Conservation (phyloP, 2,888 invertebrate species). For the Xanthia togata region DNA sequence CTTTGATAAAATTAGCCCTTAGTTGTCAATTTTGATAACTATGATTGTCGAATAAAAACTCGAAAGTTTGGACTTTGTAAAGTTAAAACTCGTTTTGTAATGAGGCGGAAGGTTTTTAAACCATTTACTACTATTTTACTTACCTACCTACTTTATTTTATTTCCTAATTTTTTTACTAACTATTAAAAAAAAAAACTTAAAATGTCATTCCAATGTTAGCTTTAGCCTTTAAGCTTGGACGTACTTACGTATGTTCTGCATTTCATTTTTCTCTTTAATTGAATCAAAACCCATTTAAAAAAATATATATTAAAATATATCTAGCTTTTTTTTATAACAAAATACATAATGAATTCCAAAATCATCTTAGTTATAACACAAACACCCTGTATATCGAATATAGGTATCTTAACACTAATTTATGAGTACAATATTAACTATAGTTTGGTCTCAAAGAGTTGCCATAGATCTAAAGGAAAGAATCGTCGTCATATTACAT, state of each 20-base stretch:
- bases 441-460: slow-evolving; percentile 48
- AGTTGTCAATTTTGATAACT: too few species aligned
- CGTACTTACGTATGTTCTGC: background rate
- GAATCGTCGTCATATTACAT: background rate
- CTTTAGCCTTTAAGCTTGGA: background rate
- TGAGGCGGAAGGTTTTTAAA: too few species aligned
- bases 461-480: slow-evolving; percentile 5
- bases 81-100: too few species aligned
- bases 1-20: too few species aligned
- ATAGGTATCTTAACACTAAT: slow-evolving; percentile 39
- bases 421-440: slow-evolving; percentile 52
- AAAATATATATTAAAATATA: background rate
- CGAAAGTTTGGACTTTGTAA: too few species aligned
- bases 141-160: too few species aligned
- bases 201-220: background rate
- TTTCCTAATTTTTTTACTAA: background rate
- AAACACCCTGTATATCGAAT: slow-evolving; percentile 49
- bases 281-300: background rate
- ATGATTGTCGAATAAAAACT: too few species aligned
- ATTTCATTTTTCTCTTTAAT: background rate
- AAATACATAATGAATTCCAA: background rate
- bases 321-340: too few species aligned
- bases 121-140: too few species aligned
- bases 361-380: background rate
- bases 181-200: background rate